Percentiles rank a stretch among this genome's conserved stretches.
Conservation (phyloP, 2,888 invertebrate species). For the Drosophila eohydei region DNA sequence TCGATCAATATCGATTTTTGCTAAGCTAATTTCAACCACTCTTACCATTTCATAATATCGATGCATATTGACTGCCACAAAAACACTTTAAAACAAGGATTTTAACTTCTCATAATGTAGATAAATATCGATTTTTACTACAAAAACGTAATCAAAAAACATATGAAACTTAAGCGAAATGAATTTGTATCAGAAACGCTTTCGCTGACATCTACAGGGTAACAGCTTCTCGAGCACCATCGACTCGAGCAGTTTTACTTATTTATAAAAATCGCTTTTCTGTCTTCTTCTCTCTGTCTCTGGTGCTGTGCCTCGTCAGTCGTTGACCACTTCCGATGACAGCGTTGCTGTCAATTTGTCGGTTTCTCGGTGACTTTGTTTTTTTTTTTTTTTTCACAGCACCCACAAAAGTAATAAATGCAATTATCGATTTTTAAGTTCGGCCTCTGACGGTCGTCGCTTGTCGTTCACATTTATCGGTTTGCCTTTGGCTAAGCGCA, state of each 20-base stretch:
- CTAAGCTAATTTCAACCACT: too few species aligned
- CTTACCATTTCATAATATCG: background rate
- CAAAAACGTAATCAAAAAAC: background rate
- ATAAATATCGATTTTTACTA: background rate
- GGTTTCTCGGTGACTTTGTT: conserved; percentile 9
- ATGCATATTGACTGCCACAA: background rate
- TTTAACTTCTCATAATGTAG: background rate
- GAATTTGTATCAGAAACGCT: too few species aligned
- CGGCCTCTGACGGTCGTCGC: conserved; percentile 18
- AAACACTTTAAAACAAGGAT: background rate
- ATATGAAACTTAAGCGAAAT: background rate
- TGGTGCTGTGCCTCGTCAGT: conserved; percentile 15
- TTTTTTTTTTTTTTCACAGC: background rate
- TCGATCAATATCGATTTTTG: background rate
- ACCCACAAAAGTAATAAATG: conserved; percentile 56
- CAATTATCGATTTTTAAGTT: conserved; percentile 55
- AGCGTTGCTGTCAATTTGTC: conserved; percentile 23
- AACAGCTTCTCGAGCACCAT: background rate
- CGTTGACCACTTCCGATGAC: conserved; percentile 46
- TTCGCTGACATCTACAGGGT: background rate
- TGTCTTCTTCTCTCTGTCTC: conserved; percentile 11
- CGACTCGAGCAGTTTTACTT: background rate
- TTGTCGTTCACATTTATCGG: conserved; percentile 3
- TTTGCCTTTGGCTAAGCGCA: conserved; percentile 2
- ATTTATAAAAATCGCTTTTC: conserved; percentile 4